phyloP scores from a whole-genome alignment of 2,113 vertebrate species.

The Panthera tigris region DNA sequence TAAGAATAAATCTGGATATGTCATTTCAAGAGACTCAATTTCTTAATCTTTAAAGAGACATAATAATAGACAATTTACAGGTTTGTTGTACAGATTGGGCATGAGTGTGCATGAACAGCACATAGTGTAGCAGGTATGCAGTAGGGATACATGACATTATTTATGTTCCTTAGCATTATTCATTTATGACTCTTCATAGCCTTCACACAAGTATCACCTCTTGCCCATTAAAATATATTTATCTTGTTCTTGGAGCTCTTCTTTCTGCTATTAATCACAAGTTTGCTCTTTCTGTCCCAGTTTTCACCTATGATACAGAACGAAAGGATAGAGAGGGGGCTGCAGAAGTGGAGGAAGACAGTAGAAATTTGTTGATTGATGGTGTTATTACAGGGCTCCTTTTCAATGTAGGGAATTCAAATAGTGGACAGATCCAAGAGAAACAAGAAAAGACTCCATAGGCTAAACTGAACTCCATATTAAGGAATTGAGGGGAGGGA shows the following conservation, averaged over 20 bases:
- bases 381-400: background rate
- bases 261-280: background rate
- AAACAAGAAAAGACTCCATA: background rate
- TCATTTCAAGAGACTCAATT: background rate
- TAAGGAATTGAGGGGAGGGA: background rate
- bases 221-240: background rate
- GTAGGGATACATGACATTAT: too few relatives aligned
- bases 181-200: background rate
- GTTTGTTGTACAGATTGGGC: background rate
- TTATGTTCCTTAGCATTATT: background rate
- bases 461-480: background rate
- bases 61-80: background rate
- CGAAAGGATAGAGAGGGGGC: background rate
- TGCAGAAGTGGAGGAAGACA: background rate
- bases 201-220: background rate
- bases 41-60: background rate
- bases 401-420: background rate
- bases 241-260: background rate
- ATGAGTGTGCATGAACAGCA: background rate
- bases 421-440: background rate
- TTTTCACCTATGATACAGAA: background rate
- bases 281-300: background rate
- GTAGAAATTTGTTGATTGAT: background rate
- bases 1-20: background rate
- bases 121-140: background rate